Evolutionary conservation across 2,888 invertebrate genomes (phyloP).

Genomic region (Drosophila mayaguana): DNA sequence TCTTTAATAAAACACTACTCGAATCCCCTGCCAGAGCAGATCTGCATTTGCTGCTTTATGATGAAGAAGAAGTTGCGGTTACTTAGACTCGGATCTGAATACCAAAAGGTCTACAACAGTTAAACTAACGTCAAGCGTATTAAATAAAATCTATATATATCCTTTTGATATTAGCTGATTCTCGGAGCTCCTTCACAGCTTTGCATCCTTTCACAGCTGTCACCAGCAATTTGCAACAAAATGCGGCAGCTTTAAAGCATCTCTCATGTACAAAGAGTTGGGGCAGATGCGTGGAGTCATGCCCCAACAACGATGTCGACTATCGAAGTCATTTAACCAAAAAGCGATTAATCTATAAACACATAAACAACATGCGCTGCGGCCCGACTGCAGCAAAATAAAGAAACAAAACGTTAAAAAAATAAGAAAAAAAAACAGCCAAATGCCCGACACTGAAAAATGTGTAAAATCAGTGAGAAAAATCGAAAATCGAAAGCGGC

Average conservation of each 20-base stretch:
- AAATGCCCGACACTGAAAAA: conserved; percentile 69
- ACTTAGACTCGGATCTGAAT: too few relatives aligned
- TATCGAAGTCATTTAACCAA: conserved; percentile 83
- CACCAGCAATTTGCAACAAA: conserved; percentile 60
- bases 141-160: background rate
- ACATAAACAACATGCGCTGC: conserved; percentile 82
- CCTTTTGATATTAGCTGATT: background rate
- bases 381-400: conserved; percentile 15
- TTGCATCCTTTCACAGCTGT: conserved; percentile 44
- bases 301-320: conserved; percentile 51
- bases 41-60: too few relatives aligned
- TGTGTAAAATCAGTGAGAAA: conserved; percentile 77
- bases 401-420: conserved; percentile 20
- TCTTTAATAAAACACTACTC: too few relatives aligned
- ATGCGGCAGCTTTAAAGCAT: conserved; percentile 50
- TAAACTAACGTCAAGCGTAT: too few relatives aligned
- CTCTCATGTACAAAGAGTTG: background rate
- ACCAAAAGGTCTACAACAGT: too few relatives aligned
- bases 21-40: too few relatives aligned
- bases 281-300: background rate
- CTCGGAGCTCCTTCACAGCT: background rate
- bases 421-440: conserved; percentile 23
- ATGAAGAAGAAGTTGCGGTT: too few relatives aligned
- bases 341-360: conserved; percentile 84
- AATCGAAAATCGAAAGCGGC: conserved; percentile 70